Base-by-base conservation (phyloP, 1,140 invertebrate species). In the Limonius californicus region DNA sequence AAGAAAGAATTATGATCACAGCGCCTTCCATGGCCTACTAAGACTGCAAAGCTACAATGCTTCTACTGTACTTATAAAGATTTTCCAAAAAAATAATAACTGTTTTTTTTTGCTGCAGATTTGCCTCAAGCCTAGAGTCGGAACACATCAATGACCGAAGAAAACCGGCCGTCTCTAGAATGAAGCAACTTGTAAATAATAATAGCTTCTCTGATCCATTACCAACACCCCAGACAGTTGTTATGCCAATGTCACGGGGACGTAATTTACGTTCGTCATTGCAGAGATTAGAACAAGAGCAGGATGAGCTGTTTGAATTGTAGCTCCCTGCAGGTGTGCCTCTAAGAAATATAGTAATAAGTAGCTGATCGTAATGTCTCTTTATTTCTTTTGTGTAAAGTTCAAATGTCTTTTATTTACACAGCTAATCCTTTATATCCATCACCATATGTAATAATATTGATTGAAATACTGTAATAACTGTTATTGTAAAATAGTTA, bases 261-360 rank as follows among this genome's bases (percentile, higher is more conserved):
- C 83, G 86, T 65, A 85, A 85, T 71, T 86, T 94, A 2, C 85
- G 86, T 73, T 89, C 83, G 62, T 93, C 90, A 1, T 74, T 93
- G 42, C 87, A 89, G 75, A 84, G 89, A 69, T 81, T 92, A 57
- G 89, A 93, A 78, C 84, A 89, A 70, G 84, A 89, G 70, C 90
- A 93, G 76, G 91, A 94, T 71, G 91, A 94, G 75, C 85, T 93
- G 75, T 94, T 93, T 76, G 89, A 94, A 78, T 89, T 94, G 86
- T 94, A 92, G 89, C 87, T 27, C 23, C 23, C 3, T 27, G 83
- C 23, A 27, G 23, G 23, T 27, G 23, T 27, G 15, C 15, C 15
- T 19, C 43, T 12, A 45, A 45, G 16, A 12, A n/a, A n/a, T 18
- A 45, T n/a, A 45, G n/a, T 18, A 45, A 18, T 45, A 14, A 14